Conservation (phyloP, 2,888 invertebrate genomes). For the Periphyllus acericola region DNA sequence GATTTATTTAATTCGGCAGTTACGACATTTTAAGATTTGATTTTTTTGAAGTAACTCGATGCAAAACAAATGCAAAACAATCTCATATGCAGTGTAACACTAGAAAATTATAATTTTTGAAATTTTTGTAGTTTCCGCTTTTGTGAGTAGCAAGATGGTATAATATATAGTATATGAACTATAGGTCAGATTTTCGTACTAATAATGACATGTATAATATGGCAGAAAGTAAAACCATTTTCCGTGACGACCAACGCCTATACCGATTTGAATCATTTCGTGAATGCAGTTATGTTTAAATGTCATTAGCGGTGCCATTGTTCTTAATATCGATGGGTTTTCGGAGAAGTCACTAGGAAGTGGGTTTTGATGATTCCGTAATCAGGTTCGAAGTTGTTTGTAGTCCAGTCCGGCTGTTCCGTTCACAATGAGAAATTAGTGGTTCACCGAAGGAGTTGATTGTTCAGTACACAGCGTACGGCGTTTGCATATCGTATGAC, state of each 20-base stretch:
- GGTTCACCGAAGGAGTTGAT: not conserved
- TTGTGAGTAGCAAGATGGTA: too few relatives aligned
- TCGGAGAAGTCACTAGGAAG: not conserved
- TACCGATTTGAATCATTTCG: not conserved
- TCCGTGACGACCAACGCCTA: not conserved
- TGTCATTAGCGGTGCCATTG: not conserved
- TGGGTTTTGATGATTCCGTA: not conserved
- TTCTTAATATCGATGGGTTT: not conserved
- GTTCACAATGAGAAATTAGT: not conserved
- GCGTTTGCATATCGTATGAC: not conserved
- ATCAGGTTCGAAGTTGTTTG: not conserved
- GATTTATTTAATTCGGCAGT: too few relatives aligned
- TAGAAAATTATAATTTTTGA: too few relatives aligned
- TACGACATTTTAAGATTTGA: too few relatives aligned
- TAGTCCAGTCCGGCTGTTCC: not conserved
- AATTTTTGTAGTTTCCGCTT: too few relatives aligned
- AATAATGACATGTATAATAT: too few relatives aligned
- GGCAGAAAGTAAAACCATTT: not conserved
- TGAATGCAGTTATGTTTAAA: not conserved
- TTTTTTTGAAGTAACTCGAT: too few relatives aligned
- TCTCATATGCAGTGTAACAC: too few relatives aligned
- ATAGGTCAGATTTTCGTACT: too few relatives aligned
- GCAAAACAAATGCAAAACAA: too few relatives aligned
- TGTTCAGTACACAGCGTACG: not conserved
- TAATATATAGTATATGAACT: too few relatives aligned